Base-by-base conservation (phyloP, 2,888 invertebrate species). In the Morpho helenor region DNA sequence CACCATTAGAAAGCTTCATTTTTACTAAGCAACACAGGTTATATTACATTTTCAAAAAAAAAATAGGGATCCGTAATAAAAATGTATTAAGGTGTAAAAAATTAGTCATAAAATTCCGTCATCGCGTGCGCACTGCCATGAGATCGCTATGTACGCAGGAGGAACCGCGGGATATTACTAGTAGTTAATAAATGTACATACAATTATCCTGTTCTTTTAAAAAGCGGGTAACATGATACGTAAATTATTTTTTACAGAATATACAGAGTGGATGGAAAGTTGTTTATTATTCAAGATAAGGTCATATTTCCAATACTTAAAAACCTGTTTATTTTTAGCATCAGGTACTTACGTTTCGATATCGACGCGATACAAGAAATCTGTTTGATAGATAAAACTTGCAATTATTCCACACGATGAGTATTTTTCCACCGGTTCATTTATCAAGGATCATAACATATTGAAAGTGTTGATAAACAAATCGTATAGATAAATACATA, bases 351-450 rank as follows among this genome's bases (percentile, higher is more conserved):
- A 51, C 41, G 44, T 57, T 43, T 42, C 23, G 44, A 45, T 59
- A 59, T 52, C 41, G 16, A 23, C n/a, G 16, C 43, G 61, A 49
- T 63, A 63, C 43, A 52, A 57, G 48, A 49, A 59, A 57, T 60
- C 56, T 54, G 23, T 47, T 49, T 57, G 31, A 63, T 59, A 59
- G 61, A 60, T 46, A 52, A 31, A 53, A 54, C 46, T 56, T 16
- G 4, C 31, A 39, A 49, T 23, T 40, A 52, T 55, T 60, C 57
- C 57, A 57, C 39, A 57, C 54, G 57, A 52, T 55, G 46, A 60
- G 68, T 66, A 60, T 61, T 68, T 68, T 69, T 69, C 68, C 66
- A 56, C 59, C 59, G 45, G 50, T 44, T 57, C 53, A 62, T 63
- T 60, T 59, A 62, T 59, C 46, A 57, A 64, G 61, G 64, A 63